A percentile compares a stretch with the other conserved stretches of the same genome.
phyloP scores from a whole-genome alignment of 2,113 vertebrate species.

The Gavia stellata region DNA sequence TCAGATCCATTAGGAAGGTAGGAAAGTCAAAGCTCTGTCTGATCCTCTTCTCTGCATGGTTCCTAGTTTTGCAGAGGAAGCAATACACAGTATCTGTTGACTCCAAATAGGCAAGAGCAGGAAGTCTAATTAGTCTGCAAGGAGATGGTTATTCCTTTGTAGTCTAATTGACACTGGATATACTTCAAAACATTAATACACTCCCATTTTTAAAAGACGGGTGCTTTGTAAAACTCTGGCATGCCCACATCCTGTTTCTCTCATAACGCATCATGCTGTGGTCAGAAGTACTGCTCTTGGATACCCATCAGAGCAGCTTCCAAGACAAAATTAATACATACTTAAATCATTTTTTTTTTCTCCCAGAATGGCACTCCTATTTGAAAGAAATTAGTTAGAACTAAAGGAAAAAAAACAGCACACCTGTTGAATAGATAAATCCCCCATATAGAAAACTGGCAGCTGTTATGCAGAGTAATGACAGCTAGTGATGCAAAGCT shows the following conservation, averaged over 20 bases:
- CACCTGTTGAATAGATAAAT: neutral
- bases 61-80: neutral
- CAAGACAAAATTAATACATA: neutral
- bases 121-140: conserved; percentile 30
- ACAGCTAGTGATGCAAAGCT: neutral
- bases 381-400: neutral
- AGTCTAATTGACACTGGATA: neutral
- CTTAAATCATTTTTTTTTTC: neutral
- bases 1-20: neutral
- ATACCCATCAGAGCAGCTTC: neutral
- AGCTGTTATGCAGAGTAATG: neutral
- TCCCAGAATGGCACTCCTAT: neutral
- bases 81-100: neutral
- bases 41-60: neutral
- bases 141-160: neutral
- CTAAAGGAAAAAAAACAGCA: neutral
- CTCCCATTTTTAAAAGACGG: neutral
- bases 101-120: neutral
- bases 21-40: neutral
- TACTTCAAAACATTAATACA: neutral
- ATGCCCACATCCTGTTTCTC: neutral
- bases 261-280: neutral
- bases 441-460: neutral
- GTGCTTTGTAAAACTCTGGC: neutral
- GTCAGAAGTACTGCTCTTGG: neutral